Evolutionary conservation across 1,140 invertebrate genomes (phyloP), one percentile per base, ranked within the genome.

Genomic region (Eupeodes corollae): DNA sequence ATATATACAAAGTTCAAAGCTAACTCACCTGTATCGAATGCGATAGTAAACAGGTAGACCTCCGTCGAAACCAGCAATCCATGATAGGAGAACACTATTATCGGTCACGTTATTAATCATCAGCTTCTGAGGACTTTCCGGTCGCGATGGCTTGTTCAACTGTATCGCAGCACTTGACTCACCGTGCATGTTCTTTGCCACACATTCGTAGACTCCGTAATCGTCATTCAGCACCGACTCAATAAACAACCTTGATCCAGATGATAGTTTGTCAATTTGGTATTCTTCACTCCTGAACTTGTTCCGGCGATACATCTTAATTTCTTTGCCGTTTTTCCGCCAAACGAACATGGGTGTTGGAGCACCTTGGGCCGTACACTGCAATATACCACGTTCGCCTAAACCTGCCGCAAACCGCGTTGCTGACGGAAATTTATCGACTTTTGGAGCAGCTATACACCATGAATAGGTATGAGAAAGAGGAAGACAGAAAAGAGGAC

Each of bases 41-140:
- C 82, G 79, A 67, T 86, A 95, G 31, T 80, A 81, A 39, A 91
- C 87, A 32, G 75, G 71, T 48, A 91, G 72, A 6, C 94, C 95
- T 0, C 95, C 95, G 68, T 98, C 85, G 69, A 98, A 98, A 2
- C 92, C 93, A 12, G 91, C 84, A 37, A 78, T 78, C 94, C 95
- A 98, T 32, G 77, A 70, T 12, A 98, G 64, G 1, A 82, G 83
- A 6, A 93, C 84, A 0, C 84, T 80, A 57, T 91, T 84, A 62
- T 95, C 86, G 0, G 91, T 93, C 0, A 86, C 79, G 66, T 98
- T 97, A 9, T 81, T 68, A 35, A 86, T 77, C 48, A 76, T 72
- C 30, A 94, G 61, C 56, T 82, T 74, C 14, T 73, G 71, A 0
- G 89, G 89, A 8, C 83, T 72, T 73, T 97, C 92, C 11, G 94